These are phyloP conservation scores for Drosophila orena DNA, from an alignment of 1,140 invertebrate genomes.

Conservation along the genomic window DNA sequence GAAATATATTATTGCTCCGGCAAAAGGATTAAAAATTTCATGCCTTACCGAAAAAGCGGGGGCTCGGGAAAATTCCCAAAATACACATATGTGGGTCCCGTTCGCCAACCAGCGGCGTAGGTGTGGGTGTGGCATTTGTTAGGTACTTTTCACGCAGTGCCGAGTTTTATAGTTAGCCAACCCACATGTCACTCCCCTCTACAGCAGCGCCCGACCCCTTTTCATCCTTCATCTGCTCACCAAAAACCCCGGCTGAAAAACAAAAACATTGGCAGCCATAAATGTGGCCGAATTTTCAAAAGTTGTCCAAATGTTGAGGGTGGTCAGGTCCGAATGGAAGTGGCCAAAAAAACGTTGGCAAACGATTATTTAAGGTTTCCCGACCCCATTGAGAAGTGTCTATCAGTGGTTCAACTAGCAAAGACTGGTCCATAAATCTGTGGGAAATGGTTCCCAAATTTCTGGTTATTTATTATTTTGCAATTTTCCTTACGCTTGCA, in stretches of 20 bases:
- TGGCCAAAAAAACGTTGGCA: background rate
- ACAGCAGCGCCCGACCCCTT: background rate
- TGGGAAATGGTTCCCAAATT: too few relatives aligned
- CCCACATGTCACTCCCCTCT: slow-evolving; percentile 15
- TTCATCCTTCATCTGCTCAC: slow-evolving; percentile 40
- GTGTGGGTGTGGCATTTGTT: slow-evolving; percentile 55
- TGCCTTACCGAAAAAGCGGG: slow-evolving; percentile 41
- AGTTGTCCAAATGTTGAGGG: slow-evolving; percentile 43
- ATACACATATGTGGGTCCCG: slow-evolving; percentile 31
- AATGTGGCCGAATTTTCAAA: slow-evolving; percentile 51
- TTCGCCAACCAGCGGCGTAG: slow-evolving; percentile 3
- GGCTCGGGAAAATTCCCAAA: slow-evolving; percentile 18
- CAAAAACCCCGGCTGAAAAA: slow-evolving; percentile 50
- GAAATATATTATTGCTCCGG: slow-evolving; percentile 72
- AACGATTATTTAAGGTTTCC: slow-evolving; percentile 20
- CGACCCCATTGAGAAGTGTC: background rate
- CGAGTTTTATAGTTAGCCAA: slow-evolving; percentile 68
- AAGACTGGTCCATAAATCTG: too few relatives aligned
- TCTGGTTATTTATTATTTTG: background rate
- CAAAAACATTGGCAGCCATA: slow-evolving; percentile 51
- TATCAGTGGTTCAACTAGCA: background rate
- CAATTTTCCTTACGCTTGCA: background rate
- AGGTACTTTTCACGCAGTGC: slow-evolving; percentile 77
- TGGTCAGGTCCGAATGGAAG: slow-evolving; percentile 17
- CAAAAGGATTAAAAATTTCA: slow-evolving; percentile 81